Base-by-base conservation (phyloP, 2,113 vertebrate genomes). In the Rhineura floridana region DNA sequence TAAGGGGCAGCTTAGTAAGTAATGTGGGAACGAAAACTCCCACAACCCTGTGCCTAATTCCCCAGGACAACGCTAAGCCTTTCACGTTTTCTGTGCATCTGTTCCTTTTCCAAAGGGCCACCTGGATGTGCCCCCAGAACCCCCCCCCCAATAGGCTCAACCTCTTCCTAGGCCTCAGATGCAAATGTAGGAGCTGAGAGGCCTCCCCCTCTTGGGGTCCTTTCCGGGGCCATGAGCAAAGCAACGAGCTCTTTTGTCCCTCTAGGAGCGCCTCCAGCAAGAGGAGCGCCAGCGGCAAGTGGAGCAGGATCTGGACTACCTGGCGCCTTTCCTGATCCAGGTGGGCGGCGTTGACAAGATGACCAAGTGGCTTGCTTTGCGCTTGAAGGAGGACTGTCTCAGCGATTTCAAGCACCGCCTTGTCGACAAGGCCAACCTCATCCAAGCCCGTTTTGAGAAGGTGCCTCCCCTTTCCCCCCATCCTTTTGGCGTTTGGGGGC, bases 401-500 rank as follows among this genome's bases (percentile, higher is more conserved):
- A 70, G 30, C 0, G 93, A 96, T 72, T 95, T 97, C 33, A 98
- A 97, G 90, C 89, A 95, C 67, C 92, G 91, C 6, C 94, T 98
- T 15, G 81, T 95, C 1, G 84, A 97, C 84, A 96, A 96, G 55
- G 96, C 96, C 82, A 97, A 96, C 84, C 94, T 97, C 83, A 97
- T 98, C 69, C 98, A 98, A 93, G 95, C 96, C 0, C 96, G 93
- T 23, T 96, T 97, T 1, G 90, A 98, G 63, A 97, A 97, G 98
- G 98, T 99, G 83, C 50, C 17, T 33, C 4, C 15, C 25, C 11
- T 23, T 12, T 21, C 28, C 39, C 3, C 28, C 5, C 5, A n/a
- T n/a, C 19, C 85, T 48, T 52, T 33, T 50, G 11, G 6, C 79
- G 36, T 62, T 59, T 6, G 33, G 46, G n/a, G 65, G 36, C 63